phyloP scores from a whole-genome alignment of 2,888 invertebrate species.

The Tetramorium bicarinatum region DNA sequence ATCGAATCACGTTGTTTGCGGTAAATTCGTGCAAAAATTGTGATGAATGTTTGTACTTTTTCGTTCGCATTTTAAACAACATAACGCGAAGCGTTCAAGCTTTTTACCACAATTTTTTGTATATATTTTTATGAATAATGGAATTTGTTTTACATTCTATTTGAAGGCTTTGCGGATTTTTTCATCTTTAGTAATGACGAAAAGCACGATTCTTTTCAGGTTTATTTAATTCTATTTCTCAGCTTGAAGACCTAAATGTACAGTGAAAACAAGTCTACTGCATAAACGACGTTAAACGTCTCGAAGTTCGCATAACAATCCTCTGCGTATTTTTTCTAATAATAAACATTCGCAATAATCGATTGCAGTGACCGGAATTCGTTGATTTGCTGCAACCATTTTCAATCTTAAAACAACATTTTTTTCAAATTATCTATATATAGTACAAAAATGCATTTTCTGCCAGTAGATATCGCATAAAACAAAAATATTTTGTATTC shows the following conservation, averaged over 20 bases:
- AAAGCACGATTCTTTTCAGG: neutral
- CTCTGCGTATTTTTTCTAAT: slow-evolving; percentile 40
- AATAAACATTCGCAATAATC: slow-evolving; percentile 25
- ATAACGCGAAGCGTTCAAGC: neutral
- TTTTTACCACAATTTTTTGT: neutral
- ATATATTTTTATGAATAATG: neutral
- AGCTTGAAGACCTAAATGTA: slow-evolving; percentile 6
- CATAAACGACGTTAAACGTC: slow-evolving; percentile 18
- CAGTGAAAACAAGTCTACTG: neutral
- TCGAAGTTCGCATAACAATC: slow-evolving; percentile 15
- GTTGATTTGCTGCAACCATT: neutral
- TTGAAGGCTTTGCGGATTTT: neutral
- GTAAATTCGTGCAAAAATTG: neutral
- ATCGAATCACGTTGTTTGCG: neutral
- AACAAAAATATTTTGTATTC: neutral
- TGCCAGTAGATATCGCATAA: neutral
- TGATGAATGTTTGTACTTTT: neutral
- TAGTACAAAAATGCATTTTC: neutral
- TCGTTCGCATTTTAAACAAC: neutral
- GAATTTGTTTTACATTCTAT: neutral
- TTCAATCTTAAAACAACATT: neutral
- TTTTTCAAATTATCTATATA: neutral
- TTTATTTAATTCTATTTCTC: neutral
- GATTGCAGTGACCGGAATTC: slow-evolving; percentile 16
- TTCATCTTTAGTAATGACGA: neutral